A percentile compares a stretch with the other conserved stretches of the same genome.
These are phyloP conservation scores for Aquatica leii DNA, from an alignment of 2,888 invertebrate species.

Conservation along the genomic window DNA sequence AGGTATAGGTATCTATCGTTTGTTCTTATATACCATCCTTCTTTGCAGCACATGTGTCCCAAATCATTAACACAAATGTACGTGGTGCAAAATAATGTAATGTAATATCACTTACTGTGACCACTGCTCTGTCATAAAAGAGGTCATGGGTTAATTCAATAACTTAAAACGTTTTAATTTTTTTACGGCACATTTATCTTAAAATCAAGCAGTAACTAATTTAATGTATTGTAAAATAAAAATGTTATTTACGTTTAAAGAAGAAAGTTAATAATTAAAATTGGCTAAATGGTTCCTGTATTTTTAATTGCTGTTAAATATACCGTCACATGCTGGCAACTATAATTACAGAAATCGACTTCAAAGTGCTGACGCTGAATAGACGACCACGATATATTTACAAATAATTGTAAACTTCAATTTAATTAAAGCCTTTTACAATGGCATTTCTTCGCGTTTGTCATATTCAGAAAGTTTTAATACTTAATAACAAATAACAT, in stretches of 20 bases:
- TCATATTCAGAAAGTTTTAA: too few relatives aligned
- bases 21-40: conserved; percentile 43
- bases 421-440: too few relatives aligned
- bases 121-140: conserved; percentile 32
- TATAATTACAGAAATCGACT: too few relatives aligned
- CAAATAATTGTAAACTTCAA: too few relatives aligned
- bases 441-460: too few relatives aligned
- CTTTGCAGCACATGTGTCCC: conserved; percentile 42
- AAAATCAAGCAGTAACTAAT: neutral
- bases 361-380: too few relatives aligned
- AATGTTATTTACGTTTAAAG: neutral
- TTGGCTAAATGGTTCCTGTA: too few relatives aligned
- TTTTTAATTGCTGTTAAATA: neutral
- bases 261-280: too few relatives aligned
- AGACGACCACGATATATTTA: too few relatives aligned
- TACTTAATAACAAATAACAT: too few relatives aligned
- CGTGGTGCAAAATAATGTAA: conserved; percentile 38
- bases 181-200: neutral
- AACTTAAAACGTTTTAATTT: too few relatives aligned
- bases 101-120: conserved; percentile 34
- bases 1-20: conserved; percentile 26
- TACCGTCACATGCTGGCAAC: too few relatives aligned
- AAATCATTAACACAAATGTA: conserved; percentile 36
- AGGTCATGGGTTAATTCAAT: conserved; percentile 30
- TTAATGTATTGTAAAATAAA: neutral